phyloP scores from a whole-genome alignment of 2,797 vertebrate genomes.

The Sarcoramphus papa region DNA sequence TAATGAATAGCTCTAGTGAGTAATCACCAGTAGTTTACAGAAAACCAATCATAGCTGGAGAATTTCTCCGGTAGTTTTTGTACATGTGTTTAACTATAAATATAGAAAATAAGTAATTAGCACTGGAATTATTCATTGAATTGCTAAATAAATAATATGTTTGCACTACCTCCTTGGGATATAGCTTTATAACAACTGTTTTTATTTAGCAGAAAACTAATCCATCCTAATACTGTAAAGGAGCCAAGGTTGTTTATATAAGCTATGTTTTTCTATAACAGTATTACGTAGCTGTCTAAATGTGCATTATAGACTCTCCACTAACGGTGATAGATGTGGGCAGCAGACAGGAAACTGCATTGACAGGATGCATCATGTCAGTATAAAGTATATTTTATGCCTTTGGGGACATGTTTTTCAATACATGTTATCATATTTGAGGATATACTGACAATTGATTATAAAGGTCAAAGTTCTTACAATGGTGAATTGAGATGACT shows the following conservation, averaged over 20 bases:
- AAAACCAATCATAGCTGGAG: background rate
- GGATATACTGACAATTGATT: background rate
- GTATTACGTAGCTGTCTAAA: background rate
- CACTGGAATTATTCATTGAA: background rate
- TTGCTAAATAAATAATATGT: slow-evolving; percentile 11
- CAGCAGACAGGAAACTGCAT: background rate
- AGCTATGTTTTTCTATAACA: background rate
- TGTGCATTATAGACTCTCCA: background rate
- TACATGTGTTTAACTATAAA: background rate
- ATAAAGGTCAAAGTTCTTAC: background rate
- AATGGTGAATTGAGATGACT: background rate
- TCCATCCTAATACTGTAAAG: background rate
- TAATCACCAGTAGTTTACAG: background rate
- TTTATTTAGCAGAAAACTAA: slow-evolving; percentile 11
- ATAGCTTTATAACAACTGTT: background rate
- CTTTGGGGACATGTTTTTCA: background rate
- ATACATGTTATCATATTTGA: background rate
- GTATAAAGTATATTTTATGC: background rate
- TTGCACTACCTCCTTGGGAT: background rate
- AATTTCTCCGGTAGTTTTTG: background rate
- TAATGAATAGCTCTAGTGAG: slow-evolving; percentile 25
- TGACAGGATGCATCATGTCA: background rate
- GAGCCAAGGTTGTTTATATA: background rate
- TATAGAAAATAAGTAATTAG: slow-evolving; percentile 29
- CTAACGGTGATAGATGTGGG: background rate